phyloP scores from a whole-genome alignment of 92 coral and sea anemone species.

The Virgularia gustaviana region DNA sequence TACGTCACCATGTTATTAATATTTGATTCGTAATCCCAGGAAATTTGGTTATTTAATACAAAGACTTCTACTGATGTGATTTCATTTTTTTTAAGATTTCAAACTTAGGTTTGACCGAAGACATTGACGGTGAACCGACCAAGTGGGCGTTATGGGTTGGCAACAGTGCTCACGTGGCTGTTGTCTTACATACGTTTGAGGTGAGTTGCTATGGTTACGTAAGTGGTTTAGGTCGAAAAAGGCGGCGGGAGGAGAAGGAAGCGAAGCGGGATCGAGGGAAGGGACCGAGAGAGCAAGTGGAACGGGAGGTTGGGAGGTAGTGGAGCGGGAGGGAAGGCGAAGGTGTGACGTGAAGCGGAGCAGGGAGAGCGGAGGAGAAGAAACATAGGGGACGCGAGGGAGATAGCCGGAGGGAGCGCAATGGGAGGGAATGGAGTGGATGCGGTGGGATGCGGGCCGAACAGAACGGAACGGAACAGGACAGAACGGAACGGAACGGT shows the following conservation, averaged over 20 bases:
- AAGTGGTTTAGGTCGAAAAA: not conserved
- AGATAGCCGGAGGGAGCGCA: not conserved
- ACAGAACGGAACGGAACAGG: not conserved
- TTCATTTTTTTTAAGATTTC: constrained; percentile 9
- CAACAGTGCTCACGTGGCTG: constrained; percentile 74
- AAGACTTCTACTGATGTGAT: not conserved
- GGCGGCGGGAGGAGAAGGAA: not conserved
- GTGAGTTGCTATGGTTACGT: too few species aligned
- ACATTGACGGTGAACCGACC: constrained; percentile 76
- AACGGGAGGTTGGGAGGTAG: not conserved
- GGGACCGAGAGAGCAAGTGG: not conserved
- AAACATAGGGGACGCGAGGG: not conserved
- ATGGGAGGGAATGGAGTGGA: not conserved
- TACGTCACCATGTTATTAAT: not conserved
- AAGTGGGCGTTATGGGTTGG: constrained; percentile 95
- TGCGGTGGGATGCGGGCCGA: not conserved
- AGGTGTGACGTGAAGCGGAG: not conserved
- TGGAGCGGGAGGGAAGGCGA: not conserved
- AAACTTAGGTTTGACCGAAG: constrained; percentile 77
- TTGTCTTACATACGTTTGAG: constrained; percentile 91
- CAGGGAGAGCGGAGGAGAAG: not conserved
- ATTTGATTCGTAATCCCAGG: not conserved
- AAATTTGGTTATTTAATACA: not conserved
- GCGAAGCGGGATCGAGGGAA: not conserved
- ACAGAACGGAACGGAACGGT: not conserved